These are phyloP conservation scores for Xenopus petersii DNA, from an alignment of 2,797 vertebrate species.

Conservation along the genomic window DNA sequence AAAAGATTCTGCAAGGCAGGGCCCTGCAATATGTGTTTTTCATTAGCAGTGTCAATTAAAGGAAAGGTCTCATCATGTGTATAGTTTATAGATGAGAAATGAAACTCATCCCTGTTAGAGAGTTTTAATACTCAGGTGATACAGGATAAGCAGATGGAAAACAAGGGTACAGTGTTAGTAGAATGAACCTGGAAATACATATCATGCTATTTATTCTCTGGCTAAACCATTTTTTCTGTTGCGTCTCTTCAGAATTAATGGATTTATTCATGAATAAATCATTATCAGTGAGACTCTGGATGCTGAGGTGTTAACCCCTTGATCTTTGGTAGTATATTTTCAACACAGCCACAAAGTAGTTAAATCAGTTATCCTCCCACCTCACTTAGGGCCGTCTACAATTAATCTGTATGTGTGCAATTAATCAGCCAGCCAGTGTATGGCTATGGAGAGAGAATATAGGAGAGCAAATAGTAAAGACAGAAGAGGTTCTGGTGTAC, in stretches of 20 bases:
- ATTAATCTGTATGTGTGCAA: slow-evolving; percentile 7
- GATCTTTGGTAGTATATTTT: neutral
- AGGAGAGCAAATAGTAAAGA: too few relatives aligned
- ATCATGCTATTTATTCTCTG: slow-evolving; percentile 7
- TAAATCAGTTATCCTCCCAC: slow-evolving; percentile 3
- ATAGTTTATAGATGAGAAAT: neutral
- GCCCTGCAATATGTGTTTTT: too few relatives aligned
- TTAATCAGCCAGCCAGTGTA: slow-evolving; percentile 2
- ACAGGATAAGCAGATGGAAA: neutral
- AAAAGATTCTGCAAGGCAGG: too few relatives aligned
- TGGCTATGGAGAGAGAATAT: neutral
- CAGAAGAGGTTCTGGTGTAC: too few relatives aligned
- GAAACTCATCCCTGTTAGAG: neutral
- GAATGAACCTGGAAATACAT: slow-evolving; percentile 6
- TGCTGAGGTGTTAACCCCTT: slow-evolving; percentile 21
- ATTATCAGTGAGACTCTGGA: slow-evolving; percentile 3
- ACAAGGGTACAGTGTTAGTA: neutral
- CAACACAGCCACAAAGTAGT: neutral
- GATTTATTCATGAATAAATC: slow-evolving; percentile 31
- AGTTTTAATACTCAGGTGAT: neutral
- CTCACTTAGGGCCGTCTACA: neutral
- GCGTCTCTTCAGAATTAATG: slow-evolving; percentile 16
- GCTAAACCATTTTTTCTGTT: slow-evolving; percentile 15
- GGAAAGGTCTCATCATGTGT: neutral
- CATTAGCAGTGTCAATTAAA: too few relatives aligned